Percentiles rank a stretch among this genome's conserved stretches.
These are phyloP conservation scores for Nestor notabilis DNA, from an alignment of 2,113 vertebrate species.

Conservation along the genomic window DNA sequence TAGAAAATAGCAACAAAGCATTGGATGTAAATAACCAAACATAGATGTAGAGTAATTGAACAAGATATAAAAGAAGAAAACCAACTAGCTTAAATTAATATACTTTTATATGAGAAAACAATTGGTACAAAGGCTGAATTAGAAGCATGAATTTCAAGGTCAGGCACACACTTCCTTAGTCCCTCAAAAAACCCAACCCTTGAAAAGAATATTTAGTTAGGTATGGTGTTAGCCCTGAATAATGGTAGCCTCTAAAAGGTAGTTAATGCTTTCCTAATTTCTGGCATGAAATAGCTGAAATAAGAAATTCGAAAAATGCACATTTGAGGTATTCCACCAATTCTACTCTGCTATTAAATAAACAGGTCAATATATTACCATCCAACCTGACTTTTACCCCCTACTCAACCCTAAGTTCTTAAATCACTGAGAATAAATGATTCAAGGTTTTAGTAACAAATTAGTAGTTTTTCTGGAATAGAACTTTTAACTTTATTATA, in stretches of 20 bases:
- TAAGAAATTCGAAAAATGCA: neutral
- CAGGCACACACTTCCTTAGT: neutral
- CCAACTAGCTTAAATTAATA: neutral
- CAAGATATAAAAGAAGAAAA: neutral
- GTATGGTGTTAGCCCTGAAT: neutral
- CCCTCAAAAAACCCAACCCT: neutral
- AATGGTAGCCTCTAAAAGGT: neutral
- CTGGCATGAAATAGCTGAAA: neutral
- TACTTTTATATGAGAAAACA: neutral
- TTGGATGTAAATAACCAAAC: neutral
- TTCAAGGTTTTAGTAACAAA: neutral
- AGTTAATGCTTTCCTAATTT: neutral
- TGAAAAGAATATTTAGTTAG: neutral
- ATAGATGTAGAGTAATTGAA: neutral
- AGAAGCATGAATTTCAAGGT: neutral
- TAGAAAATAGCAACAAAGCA: neutral
- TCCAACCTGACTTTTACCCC: neutral
- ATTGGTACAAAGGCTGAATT: slow-evolving; percentile 1
- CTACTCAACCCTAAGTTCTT: neutral
- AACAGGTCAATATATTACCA: neutral
- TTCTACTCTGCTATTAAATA: neutral
- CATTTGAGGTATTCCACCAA: neutral
- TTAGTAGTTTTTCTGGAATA: neutral
- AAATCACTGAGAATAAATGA: neutral
- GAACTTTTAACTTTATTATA: neutral